phyloP scores from a whole-genome alignment of 2,888 invertebrate species.

The Phengaris alcon region DNA sequence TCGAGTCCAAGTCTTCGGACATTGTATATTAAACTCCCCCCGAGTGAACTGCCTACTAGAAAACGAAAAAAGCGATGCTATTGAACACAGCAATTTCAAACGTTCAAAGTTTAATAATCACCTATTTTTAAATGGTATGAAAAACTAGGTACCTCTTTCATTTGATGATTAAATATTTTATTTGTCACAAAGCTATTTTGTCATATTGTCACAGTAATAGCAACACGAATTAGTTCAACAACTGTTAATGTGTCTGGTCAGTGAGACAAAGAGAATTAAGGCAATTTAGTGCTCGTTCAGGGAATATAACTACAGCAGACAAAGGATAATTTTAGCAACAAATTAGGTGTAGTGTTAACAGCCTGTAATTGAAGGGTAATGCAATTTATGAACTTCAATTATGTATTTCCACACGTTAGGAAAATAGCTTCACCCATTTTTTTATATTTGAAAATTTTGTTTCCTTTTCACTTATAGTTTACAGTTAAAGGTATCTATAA shows the following conservation, averaged over 20 bases:
- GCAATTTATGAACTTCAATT: background rate
- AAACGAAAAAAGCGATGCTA: constrained; percentile 37
- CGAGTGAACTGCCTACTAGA: constrained; percentile 85
- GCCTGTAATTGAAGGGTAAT: background rate
- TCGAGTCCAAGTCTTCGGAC: constrained; percentile 96
- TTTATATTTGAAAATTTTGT: background rate
- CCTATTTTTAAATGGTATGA: background rate
- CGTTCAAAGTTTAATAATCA: background rate
- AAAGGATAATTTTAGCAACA: background rate
- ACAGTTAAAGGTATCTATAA: background rate
- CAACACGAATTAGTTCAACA: constrained; percentile 1
- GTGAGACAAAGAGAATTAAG: constrained; percentile 4
- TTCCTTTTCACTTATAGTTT: background rate
- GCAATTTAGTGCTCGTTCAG: constrained; percentile 18
- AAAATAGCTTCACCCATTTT: background rate
- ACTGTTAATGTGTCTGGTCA: background rate
- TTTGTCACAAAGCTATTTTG: constrained; percentile 1
- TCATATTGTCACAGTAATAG: background rate
- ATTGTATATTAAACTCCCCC: constrained; percentile 94
- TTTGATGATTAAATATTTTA: background rate
- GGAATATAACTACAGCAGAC: constrained; percentile 7
- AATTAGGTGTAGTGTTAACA: background rate
- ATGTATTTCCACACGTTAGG: background rate
- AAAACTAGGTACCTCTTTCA: background rate
- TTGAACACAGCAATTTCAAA: background rate